phyloP scores from a whole-genome alignment of 2,888 invertebrate species.

The Drepana falcataria region DNA sequence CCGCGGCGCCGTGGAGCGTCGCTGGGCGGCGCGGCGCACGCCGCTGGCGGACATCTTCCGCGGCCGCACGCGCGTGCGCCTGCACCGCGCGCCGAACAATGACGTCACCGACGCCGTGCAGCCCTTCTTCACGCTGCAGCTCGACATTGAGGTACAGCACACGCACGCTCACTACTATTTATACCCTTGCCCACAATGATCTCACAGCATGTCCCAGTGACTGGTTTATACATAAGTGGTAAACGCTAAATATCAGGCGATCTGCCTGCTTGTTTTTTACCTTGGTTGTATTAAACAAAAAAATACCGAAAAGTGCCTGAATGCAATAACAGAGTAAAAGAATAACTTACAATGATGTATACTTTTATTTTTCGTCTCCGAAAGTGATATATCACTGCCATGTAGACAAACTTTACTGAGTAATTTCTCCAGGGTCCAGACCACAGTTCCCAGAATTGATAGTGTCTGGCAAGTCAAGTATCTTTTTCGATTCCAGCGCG shows the following conservation, averaged over 20 bases:
- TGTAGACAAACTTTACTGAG: slow-evolving; percentile 41
- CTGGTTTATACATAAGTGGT: no score
- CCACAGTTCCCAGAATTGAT: not conserved
- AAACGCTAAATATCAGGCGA: no score
- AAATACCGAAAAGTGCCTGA: no score
- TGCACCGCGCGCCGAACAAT: slow-evolving; percentile 82
- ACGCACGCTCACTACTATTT: not conserved
- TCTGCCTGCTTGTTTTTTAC: no score
- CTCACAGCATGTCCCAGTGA: no score
- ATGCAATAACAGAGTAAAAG: no score
- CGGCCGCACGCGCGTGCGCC: slow-evolving; percentile 91
- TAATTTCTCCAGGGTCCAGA: slow-evolving; percentile 4
- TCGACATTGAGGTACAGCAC: slow-evolving; percentile 91
- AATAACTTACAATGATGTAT: slow-evolving; percentile 30
- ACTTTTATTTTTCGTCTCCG: slow-evolving; percentile 48
- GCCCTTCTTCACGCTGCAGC: slow-evolving; percentile 96
- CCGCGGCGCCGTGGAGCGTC: slow-evolving; percentile 92
- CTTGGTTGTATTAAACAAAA: no score
- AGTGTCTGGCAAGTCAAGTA: not conserved
- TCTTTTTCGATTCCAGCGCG: slow-evolving; percentile 78
- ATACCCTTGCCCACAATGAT: no score
- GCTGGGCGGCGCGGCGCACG: slow-evolving; percentile 84
- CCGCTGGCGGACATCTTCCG: slow-evolving; percentile 96
- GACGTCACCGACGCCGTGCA: slow-evolving; percentile 94
- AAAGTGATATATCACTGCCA: slow-evolving; percentile 21